phyloP scores from a whole-genome alignment of 2,797 vertebrate genomes.

The Tokudaia tokunoshimensis region DNA sequence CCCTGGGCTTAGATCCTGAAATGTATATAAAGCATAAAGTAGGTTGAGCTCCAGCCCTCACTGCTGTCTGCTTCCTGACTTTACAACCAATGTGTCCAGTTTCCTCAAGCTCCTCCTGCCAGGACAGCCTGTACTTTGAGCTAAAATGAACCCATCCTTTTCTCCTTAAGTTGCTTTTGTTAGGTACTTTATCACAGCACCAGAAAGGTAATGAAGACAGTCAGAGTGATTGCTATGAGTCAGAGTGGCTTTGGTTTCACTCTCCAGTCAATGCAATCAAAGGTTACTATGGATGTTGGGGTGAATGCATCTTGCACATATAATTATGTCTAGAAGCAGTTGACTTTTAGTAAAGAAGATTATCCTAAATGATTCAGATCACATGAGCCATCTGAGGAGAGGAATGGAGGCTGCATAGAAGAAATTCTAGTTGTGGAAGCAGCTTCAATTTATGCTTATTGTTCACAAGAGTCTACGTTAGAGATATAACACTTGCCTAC shows the following conservation, averaged over 20 bases:
- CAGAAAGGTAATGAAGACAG: background rate
- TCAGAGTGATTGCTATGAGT: background rate
- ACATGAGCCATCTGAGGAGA: background rate
- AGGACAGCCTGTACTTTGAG: background rate
- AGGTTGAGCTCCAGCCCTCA: background rate
- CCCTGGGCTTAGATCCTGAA: background rate
- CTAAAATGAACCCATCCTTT: background rate
- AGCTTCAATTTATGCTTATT: background rate
- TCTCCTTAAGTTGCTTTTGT: background rate
- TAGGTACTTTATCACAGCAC: background rate
- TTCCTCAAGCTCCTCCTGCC: background rate
- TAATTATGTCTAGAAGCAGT: background rate
- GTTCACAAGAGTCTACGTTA: background rate
- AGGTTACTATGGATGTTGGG: background rate
- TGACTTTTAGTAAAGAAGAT: background rate
- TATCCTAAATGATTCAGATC: background rate
- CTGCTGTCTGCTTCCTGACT: background rate
- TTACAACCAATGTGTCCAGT: background rate
- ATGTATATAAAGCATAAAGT: background rate
- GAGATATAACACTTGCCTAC: background rate
- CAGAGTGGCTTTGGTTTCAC: background rate
- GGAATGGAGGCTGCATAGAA: background rate
- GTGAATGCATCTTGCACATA: background rate
- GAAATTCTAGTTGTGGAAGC: background rate
- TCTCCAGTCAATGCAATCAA: background rate